Base-by-base conservation (phyloP, 2,797 vertebrate species). In the Mormyrus proboscirostris region DNA sequence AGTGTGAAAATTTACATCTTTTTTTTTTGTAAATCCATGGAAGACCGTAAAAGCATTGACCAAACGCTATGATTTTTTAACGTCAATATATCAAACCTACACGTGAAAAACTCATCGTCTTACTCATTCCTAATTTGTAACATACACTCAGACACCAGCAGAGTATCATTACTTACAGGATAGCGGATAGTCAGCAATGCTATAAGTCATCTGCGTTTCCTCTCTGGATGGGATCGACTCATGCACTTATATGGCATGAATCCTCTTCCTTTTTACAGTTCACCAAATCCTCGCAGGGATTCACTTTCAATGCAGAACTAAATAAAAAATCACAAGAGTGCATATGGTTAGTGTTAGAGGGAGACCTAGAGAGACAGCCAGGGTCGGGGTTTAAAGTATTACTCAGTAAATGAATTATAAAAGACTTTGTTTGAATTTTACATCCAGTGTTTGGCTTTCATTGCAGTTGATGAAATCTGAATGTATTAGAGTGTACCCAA, bases 241-340 rank as follows among this genome's bases (percentile, higher is more conserved):
- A 85, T 79, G 88, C 33, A 59, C 86, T 51, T 87, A 38, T 87
- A 38, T 41, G 55, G 51, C 79, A 89, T 57, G 19, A 62, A 25
- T 25, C 79, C 41, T 41, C n/a, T n/a, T 69, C 79, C 51, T 33
- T 82, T 41, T 41, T 22, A 33, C 22, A 86, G 50, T 22, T 38
- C 12, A 33, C 84, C 57, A 57, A 84, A 57, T 53, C 51, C 22
- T 65, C 57, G 86, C 41, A 50, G 22, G 12, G 7, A 53, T 73
- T 86, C 83, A 86, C 57, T 59, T 86, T n/a, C 89, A 86, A 65
- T 51, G 89, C 50, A 51, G 22, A 69, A 47, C 19, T 19, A 73
- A 73, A 86, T 29, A 86, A 73, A 89, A n/a, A n/a, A 83, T 47
- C 22, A 3, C 14, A 44, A 9, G 44, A 69, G 25, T 19, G 44